Conservation (phyloP, 92 coral and sea anemone species). For the Pocillopora grandis region DNA sequence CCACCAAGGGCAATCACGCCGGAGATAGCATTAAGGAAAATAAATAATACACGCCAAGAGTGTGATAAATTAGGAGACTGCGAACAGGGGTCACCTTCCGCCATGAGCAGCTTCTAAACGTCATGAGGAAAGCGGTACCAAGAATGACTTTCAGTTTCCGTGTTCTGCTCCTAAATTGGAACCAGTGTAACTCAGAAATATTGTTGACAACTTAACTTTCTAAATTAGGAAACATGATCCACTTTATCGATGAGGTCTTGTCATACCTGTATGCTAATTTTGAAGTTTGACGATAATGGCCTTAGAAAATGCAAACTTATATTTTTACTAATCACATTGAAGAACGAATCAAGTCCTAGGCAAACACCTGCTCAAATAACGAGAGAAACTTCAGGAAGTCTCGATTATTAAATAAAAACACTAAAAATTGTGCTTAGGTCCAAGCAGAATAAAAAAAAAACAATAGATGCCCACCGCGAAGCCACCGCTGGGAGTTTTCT, state of each 20-base stretch:
- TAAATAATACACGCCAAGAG: slow-evolving; percentile 21
- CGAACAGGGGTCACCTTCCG: not conserved
- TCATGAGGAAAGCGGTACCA: not conserved
- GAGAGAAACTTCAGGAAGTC: not conserved
- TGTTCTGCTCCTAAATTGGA: not conserved
- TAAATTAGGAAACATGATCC: not conserved
- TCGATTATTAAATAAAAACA: not conserved
- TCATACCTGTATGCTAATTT: slow-evolving; percentile 17
- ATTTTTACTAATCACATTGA: not conserved
- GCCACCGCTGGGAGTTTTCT: no score
- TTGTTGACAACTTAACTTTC: not conserved
- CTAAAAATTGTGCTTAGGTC: not conserved
- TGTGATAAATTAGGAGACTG: slow-evolving; percentile 8
- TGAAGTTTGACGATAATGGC: not conserved
- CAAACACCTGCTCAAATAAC: not conserved
- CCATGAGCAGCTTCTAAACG: not conserved
- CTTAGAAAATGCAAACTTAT: not conserved
- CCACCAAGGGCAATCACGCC: slow-evolving; percentile 38
- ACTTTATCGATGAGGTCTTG: not conserved
- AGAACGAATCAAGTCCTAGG: not conserved
- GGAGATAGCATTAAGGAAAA: slow-evolving; percentile 26
- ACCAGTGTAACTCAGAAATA: no score
- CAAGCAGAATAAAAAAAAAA: not conserved
- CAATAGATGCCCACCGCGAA: not conserved
- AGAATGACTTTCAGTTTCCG: slow-evolving; percentile 1